Evolutionary conservation across 1,140 invertebrate genomes (phyloP).

Genomic region (Rhopalosiphum maidis): DNA sequence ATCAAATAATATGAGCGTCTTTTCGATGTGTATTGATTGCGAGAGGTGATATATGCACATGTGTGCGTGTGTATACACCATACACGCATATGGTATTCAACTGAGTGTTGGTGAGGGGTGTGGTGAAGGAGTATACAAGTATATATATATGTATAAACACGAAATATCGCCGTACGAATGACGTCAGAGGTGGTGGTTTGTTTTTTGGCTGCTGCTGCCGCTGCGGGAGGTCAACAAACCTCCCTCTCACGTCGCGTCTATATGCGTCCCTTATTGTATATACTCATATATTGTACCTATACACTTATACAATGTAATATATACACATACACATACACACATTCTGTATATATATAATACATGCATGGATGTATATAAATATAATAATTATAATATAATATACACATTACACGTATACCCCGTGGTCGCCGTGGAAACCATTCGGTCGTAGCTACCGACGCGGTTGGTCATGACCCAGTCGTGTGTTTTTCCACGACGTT

Average conservation of each 20-base stretch:
- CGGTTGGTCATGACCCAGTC: conserved; percentile 56
- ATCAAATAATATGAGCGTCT: not conserved
- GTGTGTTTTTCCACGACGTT: conserved; percentile 50
- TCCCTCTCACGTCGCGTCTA: not conserved
- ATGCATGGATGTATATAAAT: not conserved
- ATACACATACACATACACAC: not conserved
- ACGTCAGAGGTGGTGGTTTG: conserved; percentile 24
- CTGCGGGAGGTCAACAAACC: conserved; percentile 29
- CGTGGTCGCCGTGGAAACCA: not conserved
- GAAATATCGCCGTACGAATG: not conserved
- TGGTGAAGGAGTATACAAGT: not conserved
- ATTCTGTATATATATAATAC: not conserved
- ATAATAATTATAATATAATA: not conserved
- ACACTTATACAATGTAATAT: not conserved
- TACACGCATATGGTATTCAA: not conserved
- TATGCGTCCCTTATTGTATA: not conserved
- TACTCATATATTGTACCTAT: not conserved
- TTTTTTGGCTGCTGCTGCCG: not conserved
- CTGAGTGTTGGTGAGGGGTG: not conserved
- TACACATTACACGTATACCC: not conserved
- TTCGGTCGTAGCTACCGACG: not conserved
- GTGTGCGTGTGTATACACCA: not conserved
- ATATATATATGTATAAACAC: not conserved
- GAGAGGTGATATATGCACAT: not conserved
- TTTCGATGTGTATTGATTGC: not conserved